Conservation (phyloP, 1,140 invertebrate species). For the Drosophila subpulchrella region DNA sequence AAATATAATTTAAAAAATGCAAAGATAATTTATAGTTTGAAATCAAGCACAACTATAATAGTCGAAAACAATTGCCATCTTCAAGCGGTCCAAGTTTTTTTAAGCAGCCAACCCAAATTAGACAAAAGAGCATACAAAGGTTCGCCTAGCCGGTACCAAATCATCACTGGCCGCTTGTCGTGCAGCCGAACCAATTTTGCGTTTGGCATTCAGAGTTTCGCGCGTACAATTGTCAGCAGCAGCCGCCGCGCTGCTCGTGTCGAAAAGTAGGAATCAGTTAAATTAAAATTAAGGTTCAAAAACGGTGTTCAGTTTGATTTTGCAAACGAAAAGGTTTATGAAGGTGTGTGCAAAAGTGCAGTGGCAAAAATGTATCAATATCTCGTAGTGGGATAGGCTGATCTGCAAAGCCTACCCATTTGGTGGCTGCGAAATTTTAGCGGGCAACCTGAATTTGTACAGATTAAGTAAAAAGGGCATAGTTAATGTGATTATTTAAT, state of each 20-base stretch:
- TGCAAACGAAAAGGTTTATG: slow-evolving; percentile 46
- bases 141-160: slow-evolving; percentile 18
- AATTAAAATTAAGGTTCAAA: slow-evolving; percentile 48
- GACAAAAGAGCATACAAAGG: slow-evolving; percentile 19
- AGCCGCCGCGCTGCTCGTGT: slow-evolving; percentile 45
- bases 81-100: background rate
- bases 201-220: slow-evolving; percentile 78
- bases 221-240: slow-evolving; percentile 66
- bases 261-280: slow-evolving; percentile 55
- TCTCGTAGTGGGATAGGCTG: background rate
- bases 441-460: slow-evolving; percentile 11
- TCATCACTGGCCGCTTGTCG: slow-evolving; percentile 41
- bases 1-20: background rate
- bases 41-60: background rate
- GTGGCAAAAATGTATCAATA: background rate
- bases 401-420: background rate
- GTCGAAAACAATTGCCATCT: background rate
- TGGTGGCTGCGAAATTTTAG: slow-evolving; percentile 7
- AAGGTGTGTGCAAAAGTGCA: slow-evolving; percentile 53
- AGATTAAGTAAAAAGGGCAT: background rate
- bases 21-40: background rate
- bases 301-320: slow-evolving; percentile 19
- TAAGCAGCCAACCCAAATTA: background rate
- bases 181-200: slow-evolving; percentile 32
- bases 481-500: background rate